These are phyloP conservation scores for Sussaba pulchella DNA, from an alignment of 2,888 invertebrate species.

Conservation along the genomic window DNA sequence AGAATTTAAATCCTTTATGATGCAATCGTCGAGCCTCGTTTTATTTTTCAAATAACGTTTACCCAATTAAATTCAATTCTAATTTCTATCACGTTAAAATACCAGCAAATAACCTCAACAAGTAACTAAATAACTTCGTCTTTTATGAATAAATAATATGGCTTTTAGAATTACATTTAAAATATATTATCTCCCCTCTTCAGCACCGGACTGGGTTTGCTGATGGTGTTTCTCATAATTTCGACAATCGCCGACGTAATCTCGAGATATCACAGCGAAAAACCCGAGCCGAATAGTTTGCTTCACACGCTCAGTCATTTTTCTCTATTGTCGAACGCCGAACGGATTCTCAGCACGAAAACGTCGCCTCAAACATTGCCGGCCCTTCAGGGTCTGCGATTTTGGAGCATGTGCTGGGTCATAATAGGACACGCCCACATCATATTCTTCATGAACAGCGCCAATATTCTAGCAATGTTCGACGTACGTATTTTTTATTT, in stretches of 20 bases:
- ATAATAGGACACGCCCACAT: conserved; percentile 84
- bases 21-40: too few relatives aligned
- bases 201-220: conserved; percentile 71
- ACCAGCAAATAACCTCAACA: too few relatives aligned
- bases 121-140: too few relatives aligned
- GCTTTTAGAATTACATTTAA: background rate
- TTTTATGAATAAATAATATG: background rate
- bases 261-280: background rate
- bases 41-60: too few relatives aligned
- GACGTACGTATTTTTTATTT: conserved; percentile 77
- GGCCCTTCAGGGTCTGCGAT: conserved; percentile 85
- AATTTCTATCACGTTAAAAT: too few relatives aligned
- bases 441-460: conserved; percentile 69
- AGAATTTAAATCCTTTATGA: too few relatives aligned
- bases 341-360: conserved; percentile 79
- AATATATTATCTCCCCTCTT: conserved; percentile 29
- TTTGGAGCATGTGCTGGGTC: conserved; percentile 85
- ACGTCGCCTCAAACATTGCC: conserved; percentile 76
- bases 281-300: background rate
- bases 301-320: conserved; percentile 76
- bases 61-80: too few relatives aligned
- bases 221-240: conserved; percentile 69
- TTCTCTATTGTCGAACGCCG: conserved; percentile 82
- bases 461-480: conserved; percentile 81
- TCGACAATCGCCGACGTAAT: conserved; percentile 72